Base-by-base conservation (phyloP, 2,888 invertebrate genomes). In the Pachliopta kotzebuea region DNA sequence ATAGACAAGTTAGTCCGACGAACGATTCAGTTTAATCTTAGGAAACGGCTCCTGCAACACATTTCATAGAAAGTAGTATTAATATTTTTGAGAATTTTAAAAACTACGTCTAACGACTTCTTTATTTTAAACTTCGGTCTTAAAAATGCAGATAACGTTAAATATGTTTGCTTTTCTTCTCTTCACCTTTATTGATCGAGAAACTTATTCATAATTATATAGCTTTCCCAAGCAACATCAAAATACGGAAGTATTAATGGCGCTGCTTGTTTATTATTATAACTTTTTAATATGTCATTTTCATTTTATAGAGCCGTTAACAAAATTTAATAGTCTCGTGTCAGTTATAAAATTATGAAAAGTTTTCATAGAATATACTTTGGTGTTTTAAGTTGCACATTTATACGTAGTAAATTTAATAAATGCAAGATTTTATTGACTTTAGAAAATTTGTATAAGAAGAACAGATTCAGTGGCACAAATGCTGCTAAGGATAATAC, bases 221-320 rank as follows among this genome's bases (percentile, higher is more conserved):
- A 62, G 55, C 55, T 62, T 65, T 65, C 65, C 56, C 60, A 53
- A 50, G 31, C 49, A 49, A 63, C 54, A 56, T 62, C 20, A 64
- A 61, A 31, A 61, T 53, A 65, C 58, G 49, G 62, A 59, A 59
- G 55, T 59, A 59, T 66, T 62, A 58, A 66, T 42, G 55, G 57
- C 42, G 23, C 54, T 42, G 62, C 55, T 66, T 58, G 59, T 66
- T 66, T 66, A 66, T 66, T 66, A 62, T 55, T 55, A 66, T 66
- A 59, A 50, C 37, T 66, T 62, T 62, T 66, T 66, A 66, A 66
- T 66, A 62, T 59, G 62, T 66, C 62, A 66, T 59, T 21, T 62
- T 62, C 52, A 64, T 66, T 66, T 62, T 58, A 66, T 59, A 50
- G 58, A 37, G 54, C 26, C 56, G 42, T 65, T 62, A 31, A 58